phyloP scores from a whole-genome alignment of 23 tunicate genomes.

The Ascidia mentula region DNA sequence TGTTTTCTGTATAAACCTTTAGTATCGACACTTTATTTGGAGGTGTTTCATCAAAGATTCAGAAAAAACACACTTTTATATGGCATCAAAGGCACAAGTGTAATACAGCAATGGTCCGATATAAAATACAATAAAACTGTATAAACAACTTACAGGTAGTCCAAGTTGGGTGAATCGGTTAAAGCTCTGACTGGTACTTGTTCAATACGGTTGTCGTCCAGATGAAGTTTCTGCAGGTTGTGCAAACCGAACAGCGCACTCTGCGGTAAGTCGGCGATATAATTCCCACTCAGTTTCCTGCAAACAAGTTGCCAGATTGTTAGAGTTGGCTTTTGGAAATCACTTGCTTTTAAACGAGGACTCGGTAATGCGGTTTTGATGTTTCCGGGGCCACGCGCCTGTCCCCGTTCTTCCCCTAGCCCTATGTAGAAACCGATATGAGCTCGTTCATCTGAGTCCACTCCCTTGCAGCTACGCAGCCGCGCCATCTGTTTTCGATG shows the following conservation, averaged over 20 bases:
- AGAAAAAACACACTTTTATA: no score
- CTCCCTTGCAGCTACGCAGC: not conserved
- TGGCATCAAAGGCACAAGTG: no score
- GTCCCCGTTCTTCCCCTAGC: not conserved
- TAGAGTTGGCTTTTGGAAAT: not conserved
- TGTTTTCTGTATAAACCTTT: no score
- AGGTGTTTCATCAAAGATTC: no score
- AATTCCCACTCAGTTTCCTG: not conserved
- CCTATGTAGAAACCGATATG: not conserved
- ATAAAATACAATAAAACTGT: no score
- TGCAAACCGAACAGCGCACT: not conserved
- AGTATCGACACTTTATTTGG: no score
- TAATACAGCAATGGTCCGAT: no score
- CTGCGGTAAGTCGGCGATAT: not conserved
- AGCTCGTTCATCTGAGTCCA: not conserved
- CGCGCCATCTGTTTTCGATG: conserved; percentile 1
- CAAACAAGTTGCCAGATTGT: not conserved
- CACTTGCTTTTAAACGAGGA: not conserved
- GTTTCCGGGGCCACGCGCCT: not conserved
- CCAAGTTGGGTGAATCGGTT: not conserved
- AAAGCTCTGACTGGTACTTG: not conserved
- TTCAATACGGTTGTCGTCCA: not conserved
- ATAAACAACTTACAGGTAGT: not conserved
- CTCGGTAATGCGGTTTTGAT: not conserved
- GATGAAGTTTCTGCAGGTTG: not conserved